Percentiles rank a stretch among this genome's conserved stretches.
phyloP scores from a whole-genome alignment of 2,888 invertebrate species.

The Brenthis ino region DNA sequence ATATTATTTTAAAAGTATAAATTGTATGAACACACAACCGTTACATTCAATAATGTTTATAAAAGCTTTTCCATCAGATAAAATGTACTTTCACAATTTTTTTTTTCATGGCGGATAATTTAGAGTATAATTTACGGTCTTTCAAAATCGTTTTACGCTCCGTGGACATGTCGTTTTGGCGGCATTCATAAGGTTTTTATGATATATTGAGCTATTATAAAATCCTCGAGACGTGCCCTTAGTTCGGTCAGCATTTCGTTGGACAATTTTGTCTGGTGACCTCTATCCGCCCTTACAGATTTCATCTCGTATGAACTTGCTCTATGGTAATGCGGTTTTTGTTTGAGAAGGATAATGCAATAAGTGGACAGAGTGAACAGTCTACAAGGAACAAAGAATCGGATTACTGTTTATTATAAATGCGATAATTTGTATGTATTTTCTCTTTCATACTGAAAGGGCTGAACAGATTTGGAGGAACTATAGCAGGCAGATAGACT shows the following conservation, averaged over 20 bases:
- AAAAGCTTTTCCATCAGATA: slow-evolving; percentile 10
- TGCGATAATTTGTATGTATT: no score
- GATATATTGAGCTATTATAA: slow-evolving; percentile 38
- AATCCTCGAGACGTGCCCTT: slow-evolving; percentile 24
- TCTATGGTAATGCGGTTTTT: not conserved
- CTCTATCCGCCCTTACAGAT: slow-evolving; percentile 20
- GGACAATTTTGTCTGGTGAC: slow-evolving; percentile 16
- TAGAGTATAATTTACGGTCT: slow-evolving; percentile 24
- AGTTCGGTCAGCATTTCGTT: slow-evolving; percentile 34
- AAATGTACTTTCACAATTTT: not conserved
- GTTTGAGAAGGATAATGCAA: slow-evolving; percentile 6
- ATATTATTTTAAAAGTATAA: not conserved
- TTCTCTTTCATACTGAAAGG: no score
- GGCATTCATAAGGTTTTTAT: slow-evolving; percentile 29
- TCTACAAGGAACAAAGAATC: no score
- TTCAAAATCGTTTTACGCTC: slow-evolving; percentile 29
- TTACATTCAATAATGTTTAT: slow-evolving; percentile 1
- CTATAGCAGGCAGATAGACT: no score
- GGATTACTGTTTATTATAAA: no score
- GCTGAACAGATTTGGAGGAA: no score
- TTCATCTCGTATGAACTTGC: slow-evolving; percentile 6
- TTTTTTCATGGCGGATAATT: slow-evolving; percentile 11
- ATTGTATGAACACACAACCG: not conserved
- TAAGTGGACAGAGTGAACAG: not conserved
- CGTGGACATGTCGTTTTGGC: slow-evolving; percentile 30